phyloP scores from a whole-genome alignment of 1,140 invertebrate species.

The Lerema accius region DNA sequence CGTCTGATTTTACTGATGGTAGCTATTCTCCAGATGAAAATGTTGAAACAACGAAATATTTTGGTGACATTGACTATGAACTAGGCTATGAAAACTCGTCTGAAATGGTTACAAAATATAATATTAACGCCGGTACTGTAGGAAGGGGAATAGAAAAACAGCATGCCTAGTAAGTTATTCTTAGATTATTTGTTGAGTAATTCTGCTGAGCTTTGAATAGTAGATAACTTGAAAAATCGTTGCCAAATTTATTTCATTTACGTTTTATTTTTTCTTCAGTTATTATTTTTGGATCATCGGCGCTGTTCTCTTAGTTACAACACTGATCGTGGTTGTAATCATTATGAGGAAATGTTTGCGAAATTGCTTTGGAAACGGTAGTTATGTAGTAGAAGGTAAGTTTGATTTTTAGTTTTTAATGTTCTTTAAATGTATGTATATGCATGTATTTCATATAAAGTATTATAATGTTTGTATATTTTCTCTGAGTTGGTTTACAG shows the following conservation, averaged over 20 bases:
- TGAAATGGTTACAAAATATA: background rate
- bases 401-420: too few species aligned
- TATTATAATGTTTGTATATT: too few species aligned
- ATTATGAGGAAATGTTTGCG: slow-evolving; percentile 29
- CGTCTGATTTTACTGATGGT: too few species aligned
- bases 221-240: too few species aligned
- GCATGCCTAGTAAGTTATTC: slow-evolving; percentile 5
- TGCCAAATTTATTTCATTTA: too few species aligned
- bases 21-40: slow-evolving; percentile 15
- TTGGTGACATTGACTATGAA: background rate
- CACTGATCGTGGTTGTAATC: slow-evolving; percentile 7
- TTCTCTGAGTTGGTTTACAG: too few species aligned
- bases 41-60: background rate
- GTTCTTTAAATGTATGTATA: too few species aligned
- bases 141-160: background rate
- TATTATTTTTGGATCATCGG: slow-evolving; percentile 29
- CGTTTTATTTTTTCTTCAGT: too few species aligned
- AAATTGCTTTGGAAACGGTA: slow-evolving; percentile 35
- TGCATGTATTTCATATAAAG: too few species aligned
- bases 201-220: too few species aligned
- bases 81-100: background rate
- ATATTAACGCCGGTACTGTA: background rate
- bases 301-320: background rate
- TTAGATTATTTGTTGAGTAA: slow-evolving; percentile 31
- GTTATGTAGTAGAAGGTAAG: slow-evolving; percentile 44